A percentile compares a stretch with the other conserved stretches of the same genome.
Conservation (phyloP, 2,113 vertebrate genomes). For the Podiceps cristatus region DNA sequence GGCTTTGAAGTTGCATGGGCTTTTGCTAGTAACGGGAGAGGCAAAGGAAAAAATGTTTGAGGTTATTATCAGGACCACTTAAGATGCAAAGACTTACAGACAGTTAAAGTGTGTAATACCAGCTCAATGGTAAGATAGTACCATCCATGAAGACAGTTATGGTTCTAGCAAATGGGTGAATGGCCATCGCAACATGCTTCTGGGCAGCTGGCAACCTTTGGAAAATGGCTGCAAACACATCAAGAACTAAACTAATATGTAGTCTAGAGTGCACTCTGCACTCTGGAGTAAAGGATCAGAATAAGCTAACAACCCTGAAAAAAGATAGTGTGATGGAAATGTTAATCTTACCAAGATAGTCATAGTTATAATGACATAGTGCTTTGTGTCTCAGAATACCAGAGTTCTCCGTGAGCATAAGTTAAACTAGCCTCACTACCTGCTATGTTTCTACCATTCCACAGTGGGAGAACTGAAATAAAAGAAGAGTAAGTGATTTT, state of each 20-base stretch:
- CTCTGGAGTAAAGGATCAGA: not conserved
- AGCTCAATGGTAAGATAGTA: accelerated
- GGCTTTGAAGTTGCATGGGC: not conserved
- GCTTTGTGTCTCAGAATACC: not conserved
- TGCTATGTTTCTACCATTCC: not conserved
- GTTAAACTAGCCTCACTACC: not conserved
- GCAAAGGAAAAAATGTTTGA: not conserved
- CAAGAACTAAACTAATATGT: not conserved
- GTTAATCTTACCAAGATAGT: not conserved
- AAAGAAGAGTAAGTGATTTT: not conserved
- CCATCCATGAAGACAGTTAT: not conserved
- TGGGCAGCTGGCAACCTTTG: not conserved
- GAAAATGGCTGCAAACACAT: not conserved
- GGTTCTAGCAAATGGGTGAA: not conserved
- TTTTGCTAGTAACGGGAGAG: not conserved
- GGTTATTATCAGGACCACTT: not conserved
- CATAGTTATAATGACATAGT: not conserved
- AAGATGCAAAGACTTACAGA: not conserved
- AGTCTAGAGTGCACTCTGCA: not conserved
- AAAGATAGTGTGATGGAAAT: not conserved
- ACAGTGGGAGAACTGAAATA: not conserved
- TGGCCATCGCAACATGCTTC: not conserved
- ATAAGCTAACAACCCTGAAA: not conserved
- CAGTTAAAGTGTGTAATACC: not conserved
- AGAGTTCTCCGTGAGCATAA: not conserved